phyloP scores from a whole-genome alignment of 2,888 invertebrate genomes.

The Acleris literana region DNA sequence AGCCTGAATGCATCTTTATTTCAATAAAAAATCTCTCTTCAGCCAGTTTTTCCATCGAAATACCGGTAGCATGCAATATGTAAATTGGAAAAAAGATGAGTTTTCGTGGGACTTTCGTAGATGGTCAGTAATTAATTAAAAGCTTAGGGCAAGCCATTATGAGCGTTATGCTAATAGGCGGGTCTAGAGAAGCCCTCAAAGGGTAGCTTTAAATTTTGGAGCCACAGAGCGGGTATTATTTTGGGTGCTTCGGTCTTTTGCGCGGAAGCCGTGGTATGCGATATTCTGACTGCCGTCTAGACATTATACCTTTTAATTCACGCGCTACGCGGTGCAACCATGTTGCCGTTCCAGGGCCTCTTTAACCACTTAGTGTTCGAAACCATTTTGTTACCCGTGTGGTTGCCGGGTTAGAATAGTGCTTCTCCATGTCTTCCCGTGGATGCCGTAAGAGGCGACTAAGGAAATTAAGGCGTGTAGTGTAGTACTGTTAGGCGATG shows the following conservation, averaged over 20 bases:
- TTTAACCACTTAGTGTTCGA: too few relatives aligned
- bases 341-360: background rate
- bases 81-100: slow-evolving; percentile 59
- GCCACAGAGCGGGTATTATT: slow-evolving; percentile 24
- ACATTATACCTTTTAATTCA: background rate
- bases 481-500: too few relatives aligned
- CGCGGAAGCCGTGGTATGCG: background rate
- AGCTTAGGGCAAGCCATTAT: slow-evolving; percentile 73
- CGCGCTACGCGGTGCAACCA: background rate
- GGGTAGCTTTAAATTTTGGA: slow-evolving; percentile 42
- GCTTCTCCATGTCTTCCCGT: too few relatives aligned
- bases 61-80: slow-evolving; percentile 49
- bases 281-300: background rate
- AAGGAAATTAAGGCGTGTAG: too few relatives aligned
- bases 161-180: slow-evolving; percentile 78
- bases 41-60: slow-evolving; percentile 11
- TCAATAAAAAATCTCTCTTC: background rate
- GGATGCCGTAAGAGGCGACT: too few relatives aligned
- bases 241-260: slow-evolving; percentile 2
- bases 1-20: background rate
- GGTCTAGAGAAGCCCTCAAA: slow-evolving; percentile 71
- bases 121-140: slow-evolving; percentile 78
- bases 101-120: slow-evolving; percentile 56
- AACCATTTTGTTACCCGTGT: too few relatives aligned
- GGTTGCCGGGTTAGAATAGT: too few relatives aligned